These are phyloP conservation scores for Epinephelus fuscoguttatus DNA, from an alignment of 2,113 vertebrate species.

Conservation along the genomic window DNA sequence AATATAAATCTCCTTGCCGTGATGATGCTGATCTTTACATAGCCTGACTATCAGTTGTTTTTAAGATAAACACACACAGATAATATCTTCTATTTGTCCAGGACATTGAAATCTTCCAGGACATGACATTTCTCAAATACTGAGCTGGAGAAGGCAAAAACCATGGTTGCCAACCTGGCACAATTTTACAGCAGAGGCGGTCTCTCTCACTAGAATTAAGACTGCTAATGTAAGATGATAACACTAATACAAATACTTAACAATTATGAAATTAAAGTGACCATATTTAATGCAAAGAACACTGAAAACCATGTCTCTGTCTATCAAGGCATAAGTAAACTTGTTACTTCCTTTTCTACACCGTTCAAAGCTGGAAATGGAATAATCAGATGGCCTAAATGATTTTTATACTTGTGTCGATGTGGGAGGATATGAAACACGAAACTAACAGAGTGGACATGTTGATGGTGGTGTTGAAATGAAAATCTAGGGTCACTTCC, in stretches of 20 bases:
- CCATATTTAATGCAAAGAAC: neutral
- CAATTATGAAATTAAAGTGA: neutral
- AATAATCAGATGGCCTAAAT: neutral
- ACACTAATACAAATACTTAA: too few species aligned
- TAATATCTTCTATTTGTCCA: too few species aligned
- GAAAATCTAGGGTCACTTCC: conserved; percentile 25
- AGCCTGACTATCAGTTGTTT: too few species aligned
- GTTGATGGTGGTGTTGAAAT: conserved; percentile 20
- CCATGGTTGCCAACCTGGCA: too few species aligned
- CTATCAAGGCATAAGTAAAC: neutral
- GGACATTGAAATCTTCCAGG: too few species aligned
- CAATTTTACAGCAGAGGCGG: neutral
- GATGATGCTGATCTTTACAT: too few species aligned
- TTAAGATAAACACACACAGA: too few species aligned
- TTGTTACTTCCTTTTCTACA: neutral
- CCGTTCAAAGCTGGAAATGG: neutral
- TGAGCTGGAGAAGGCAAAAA: too few species aligned
- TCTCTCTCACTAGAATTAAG: neutral
- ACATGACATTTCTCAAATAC: too few species aligned
- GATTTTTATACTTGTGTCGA: neutral
- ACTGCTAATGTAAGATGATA: neutral
- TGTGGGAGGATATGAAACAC: conserved; percentile 24
- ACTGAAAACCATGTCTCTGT: neutral
- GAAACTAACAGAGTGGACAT: neutral
- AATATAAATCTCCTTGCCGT: too few species aligned